Evolutionary conservation across 2,797 vertebrate genomes (phyloP).

Genomic region (Mus minutoides): DNA sequence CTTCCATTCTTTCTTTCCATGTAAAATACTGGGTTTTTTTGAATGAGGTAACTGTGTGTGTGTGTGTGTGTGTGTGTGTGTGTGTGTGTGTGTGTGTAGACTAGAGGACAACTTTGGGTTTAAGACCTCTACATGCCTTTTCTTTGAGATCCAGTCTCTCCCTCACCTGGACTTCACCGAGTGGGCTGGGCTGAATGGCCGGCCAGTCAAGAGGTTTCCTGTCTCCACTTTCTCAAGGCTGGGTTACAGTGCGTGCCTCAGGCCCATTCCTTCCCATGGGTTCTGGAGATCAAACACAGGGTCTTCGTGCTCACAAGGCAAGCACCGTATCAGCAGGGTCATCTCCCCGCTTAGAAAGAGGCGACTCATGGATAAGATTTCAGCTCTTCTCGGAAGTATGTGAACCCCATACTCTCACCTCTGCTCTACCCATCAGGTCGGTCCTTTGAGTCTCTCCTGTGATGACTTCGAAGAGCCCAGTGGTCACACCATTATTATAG

Average conservation of each 20-base stretch:
- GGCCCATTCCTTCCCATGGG: neutral
- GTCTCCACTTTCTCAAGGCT: neutral
- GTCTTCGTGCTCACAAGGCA: neutral
- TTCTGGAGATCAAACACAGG: neutral
- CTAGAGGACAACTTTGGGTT: neutral
- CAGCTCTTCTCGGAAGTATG: neutral
- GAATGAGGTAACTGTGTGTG: neutral
- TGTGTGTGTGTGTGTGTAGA: neutral
- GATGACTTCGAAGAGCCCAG: neutral
- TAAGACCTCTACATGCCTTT: neutral
- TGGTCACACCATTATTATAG: neutral
- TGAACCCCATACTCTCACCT: neutral
- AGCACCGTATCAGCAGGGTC: neutral
- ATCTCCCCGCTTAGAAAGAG: no score
- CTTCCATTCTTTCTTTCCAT: no score
- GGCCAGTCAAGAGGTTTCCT: neutral
- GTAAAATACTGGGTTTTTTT: neutral
- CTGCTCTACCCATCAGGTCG: rapidly evolving
- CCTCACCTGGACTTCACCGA: neutral
- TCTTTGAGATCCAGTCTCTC: neutral
- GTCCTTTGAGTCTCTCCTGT: neutral
- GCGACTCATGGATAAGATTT: neutral
- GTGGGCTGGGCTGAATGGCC: neutral
- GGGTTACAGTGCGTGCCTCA: neutral
- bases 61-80: neutral